A percentile compares a stretch with the other conserved stretches of the same genome.
Evolutionary conservation across 1,140 invertebrate species (phyloP).

Genomic region (Cydia splendana): DNA sequence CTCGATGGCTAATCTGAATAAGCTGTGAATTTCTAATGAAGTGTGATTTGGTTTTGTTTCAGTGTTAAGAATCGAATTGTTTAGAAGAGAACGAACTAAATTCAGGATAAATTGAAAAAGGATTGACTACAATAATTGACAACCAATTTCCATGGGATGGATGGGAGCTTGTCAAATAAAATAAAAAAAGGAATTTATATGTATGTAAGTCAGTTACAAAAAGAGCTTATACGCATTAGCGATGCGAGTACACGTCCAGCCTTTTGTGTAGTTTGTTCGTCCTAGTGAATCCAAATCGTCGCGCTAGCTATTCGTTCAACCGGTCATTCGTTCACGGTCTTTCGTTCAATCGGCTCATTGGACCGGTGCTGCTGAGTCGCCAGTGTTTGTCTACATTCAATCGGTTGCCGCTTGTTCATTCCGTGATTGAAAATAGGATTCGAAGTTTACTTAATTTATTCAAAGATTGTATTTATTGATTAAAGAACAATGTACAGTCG

Average conservation of each 20-base stretch:
- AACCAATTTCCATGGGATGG: too few species aligned
- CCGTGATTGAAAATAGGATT: slow-evolving; percentile 2
- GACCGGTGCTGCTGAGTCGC: slow-evolving; percentile 9
- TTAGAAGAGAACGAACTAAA: too few species aligned
- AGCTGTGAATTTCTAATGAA: too few species aligned
- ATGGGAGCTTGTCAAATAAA: too few species aligned
- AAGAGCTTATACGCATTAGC: neutral
- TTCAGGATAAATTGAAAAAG: too few species aligned
- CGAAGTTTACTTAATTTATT: neutral
- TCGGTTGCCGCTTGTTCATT: slow-evolving; percentile 16
- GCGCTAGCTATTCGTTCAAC: slow-evolving; percentile 11
- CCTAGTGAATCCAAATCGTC: neutral
- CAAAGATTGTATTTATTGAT: neutral
- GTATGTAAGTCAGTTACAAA: neutral
- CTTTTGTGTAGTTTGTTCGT: slow-evolving; percentile 2
- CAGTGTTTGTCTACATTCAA: slow-evolving; percentile 15
- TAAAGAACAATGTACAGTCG: too few species aligned
- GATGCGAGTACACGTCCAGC: neutral
- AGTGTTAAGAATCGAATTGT: too few species aligned
- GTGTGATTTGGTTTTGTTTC: too few species aligned
- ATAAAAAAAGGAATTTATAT: neutral
- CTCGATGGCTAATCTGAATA: too few species aligned
- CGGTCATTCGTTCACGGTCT: slow-evolving; percentile 13
- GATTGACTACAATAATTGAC: too few species aligned
- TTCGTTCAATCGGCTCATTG: slow-evolving; percentile 20